phyloP scores from a whole-genome alignment of 1,140 invertebrate genomes.

The Tetramorium simillimum region DNA sequence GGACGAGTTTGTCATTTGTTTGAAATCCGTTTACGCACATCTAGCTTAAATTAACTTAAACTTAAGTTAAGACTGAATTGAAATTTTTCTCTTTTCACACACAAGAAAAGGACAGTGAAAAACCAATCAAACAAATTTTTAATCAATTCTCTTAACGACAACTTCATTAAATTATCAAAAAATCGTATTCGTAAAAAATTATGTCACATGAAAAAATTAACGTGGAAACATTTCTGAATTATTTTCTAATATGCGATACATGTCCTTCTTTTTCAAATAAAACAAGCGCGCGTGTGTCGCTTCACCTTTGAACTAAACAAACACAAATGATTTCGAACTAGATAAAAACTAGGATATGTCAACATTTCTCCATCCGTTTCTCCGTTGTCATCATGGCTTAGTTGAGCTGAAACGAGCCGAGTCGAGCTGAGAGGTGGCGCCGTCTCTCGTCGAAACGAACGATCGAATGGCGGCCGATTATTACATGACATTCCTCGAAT shows the following conservation, averaged over 20 bases:
- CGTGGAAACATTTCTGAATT: neutral
- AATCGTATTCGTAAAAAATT: neutral
- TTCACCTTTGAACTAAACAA: neutral
- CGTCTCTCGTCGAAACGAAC: constrained; percentile 76
- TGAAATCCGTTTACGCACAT: neutral
- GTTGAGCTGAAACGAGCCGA: constrained; percentile 5
- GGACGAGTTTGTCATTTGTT: neutral
- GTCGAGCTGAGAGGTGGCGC: constrained; percentile 79
- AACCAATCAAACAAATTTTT: neutral
- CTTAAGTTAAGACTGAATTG: neutral
- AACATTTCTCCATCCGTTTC: constrained; percentile 18
- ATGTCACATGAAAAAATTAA: neutral
- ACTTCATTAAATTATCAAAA: neutral
- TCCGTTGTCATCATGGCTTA: neutral
- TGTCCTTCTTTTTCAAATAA: constrained; percentile 12
- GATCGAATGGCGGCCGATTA: constrained; percentile 81
- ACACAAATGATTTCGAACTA: constrained; percentile 33
- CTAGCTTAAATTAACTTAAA: neutral
- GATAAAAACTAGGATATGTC: constrained; percentile 51
- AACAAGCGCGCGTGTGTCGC: neutral
- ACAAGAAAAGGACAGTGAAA: neutral
- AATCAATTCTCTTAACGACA: neutral
- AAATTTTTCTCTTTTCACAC: neutral
- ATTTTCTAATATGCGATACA: neutral
- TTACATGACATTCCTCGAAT: constrained; percentile 85